Evolutionary conservation across 2,888 invertebrate genomes (phyloP), one percentile per base, ranked within the genome.

Genomic region (Macrosiphum euphorbiae): DNA sequence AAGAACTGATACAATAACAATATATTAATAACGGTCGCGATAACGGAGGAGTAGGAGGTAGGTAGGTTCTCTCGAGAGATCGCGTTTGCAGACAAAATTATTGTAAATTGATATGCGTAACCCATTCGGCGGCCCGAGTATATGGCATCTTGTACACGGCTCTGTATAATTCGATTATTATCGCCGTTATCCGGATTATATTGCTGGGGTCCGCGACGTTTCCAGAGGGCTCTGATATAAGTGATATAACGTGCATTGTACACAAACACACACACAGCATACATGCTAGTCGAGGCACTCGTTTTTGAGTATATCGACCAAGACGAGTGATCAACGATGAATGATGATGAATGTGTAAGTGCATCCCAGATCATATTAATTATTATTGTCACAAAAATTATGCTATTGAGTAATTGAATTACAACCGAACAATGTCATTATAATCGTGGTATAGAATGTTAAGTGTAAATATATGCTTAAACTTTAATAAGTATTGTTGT

Each of bases 11-110:
- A 93, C 84, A 89, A 88, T 88, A 92, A 78, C 88, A 55, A 92
- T 88, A 84, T 92, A 88, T 89, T 93, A 93, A 89, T 93, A 84
- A 93, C 16, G 92, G 67, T 84, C 35, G 84, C 93, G 93, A 93
- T 93, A 93, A 93, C 93, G 84, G 58, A 55, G 44, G 41, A 52
- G 55, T 28, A 67, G 52, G 47, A 41, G 11, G 24, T 52, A 50
- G 3, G 55, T 20, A 35, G 26, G n/a, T 16, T 84, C 55, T 85
- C 91, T n/a, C 41, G 28, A 89, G 58, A 61, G 52, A 61, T 58
- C 44, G n/a, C 44, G 61, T 44, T 86, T 78, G 16, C 61, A 55
- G 44, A 44, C 58, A 26, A 52, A 88, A 88, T 52, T 88, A 47
- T 84, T 52, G 61, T 61, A 87, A 92, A 92, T 92, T 92, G 61